These are phyloP conservation scores for Lysiphlebus fabarum DNA, from an alignment of 1,140 invertebrate genomes.

Conservation along the genomic window DNA sequence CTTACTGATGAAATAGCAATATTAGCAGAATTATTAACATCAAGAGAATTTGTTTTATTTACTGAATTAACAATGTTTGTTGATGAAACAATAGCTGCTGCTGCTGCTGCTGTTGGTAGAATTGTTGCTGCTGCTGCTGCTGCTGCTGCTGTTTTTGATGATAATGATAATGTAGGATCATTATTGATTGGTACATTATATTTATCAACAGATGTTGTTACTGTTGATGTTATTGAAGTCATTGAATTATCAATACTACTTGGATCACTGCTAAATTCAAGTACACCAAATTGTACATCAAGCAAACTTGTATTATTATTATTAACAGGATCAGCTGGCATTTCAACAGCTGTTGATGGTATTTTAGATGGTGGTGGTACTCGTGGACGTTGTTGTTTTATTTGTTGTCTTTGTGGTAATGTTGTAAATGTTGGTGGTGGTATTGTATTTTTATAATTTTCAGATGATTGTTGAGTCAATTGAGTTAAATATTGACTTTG, in stretches of 20 bases:
- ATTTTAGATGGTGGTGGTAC: conserved; percentile 92
- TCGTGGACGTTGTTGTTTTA: conserved; percentile 72
- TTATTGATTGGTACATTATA: conserved; percentile 28
- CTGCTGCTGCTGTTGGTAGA: conserved; percentile 28
- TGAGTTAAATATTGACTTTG: conserved; percentile 71
- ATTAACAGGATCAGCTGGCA: conserved; percentile 78
- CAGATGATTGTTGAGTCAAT: conserved; percentile 67
- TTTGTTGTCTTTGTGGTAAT: conserved; percentile 55
- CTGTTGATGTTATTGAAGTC: conserved; percentile 24
- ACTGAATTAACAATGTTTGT: background rate
- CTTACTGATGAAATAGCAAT: conserved; percentile 39
- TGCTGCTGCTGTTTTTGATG: conserved; percentile 28
- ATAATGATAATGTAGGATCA: conserved; percentile 13
- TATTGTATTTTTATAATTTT: conserved; percentile 59
- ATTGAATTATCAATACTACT: conserved; percentile 56
- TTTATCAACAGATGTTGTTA: conserved; percentile 35
- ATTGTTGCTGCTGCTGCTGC: conserved; percentile 34
- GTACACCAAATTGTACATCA: conserved; percentile 90
- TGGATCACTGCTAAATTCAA: conserved; percentile 78
- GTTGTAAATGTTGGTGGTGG: conserved; percentile 50
- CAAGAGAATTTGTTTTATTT: conserved; percentile 8
- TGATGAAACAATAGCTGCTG: conserved; percentile 37
- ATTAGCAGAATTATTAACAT: conserved; percentile 39
- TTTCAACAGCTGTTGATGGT: conserved; percentile 89
- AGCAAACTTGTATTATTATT: conserved; percentile 71